Base-by-base conservation (phyloP, 2,113 vertebrate genomes). In the Anser brachyrhynchus region DNA sequence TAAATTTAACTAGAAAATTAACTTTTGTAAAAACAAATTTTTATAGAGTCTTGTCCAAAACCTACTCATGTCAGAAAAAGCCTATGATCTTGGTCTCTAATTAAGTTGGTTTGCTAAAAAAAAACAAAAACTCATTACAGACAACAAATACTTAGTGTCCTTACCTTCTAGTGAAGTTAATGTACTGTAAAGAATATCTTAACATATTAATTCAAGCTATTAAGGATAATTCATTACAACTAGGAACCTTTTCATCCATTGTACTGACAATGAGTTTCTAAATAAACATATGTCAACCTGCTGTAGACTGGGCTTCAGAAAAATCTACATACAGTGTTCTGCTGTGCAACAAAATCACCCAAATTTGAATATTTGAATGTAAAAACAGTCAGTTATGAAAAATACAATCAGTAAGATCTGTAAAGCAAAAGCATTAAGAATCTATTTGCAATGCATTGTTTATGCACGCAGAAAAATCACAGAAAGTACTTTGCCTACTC, bases 1-100 rank as follows among this genome's bases (percentile, higher is more conserved):
- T 92, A 94, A 94, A 86, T 93, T 90, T 92, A 94, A 88, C 44
- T 46, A 55, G 59, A 67, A 72, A 33, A 37, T 43, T 35, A 71
- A 39, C 31, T 77, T 84, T 29, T 19, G 31, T 74, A 57, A 82
- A 80, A 90, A 70, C 41, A 90, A 61, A 33, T 83, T 66, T 33
- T 90, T 37, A 41, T 16, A 44, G 15, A 62, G 41, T 80, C 72
- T 80, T 7, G 44, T 74, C 21, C 35, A 44, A 83, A 92, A 67
- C 39, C 59, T 66, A 66, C 72, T 54, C 23, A 87, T 89, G 83
- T 86, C 51, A 71, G 58, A 39, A 85, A 37, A 86, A 17, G 18
- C 73, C 55, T 62, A 6, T 11, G 82, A 73, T 8, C 12, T 35
- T 92, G 23, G n/a, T 66, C 79, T 94, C 31, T 92, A 92, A 93